Conservation (phyloP, 2,113 vertebrate genomes). For the Bothrops jararaca region DNA sequence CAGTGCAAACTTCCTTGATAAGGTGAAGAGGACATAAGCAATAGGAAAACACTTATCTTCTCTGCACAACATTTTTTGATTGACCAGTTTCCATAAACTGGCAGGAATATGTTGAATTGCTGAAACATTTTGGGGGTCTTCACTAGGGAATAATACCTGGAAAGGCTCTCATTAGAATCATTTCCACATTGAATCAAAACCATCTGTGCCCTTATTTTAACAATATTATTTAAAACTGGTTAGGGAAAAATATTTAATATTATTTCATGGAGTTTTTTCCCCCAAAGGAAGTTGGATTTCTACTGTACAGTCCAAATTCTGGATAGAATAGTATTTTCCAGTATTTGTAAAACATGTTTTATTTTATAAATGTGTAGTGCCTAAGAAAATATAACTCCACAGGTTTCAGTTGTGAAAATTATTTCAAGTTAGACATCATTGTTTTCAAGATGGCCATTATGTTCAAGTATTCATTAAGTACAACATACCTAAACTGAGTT, state of each 20-base stretch:
- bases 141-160: slow-evolving; percentile 18
- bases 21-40: neutral
- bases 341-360: slow-evolving; percentile 15
- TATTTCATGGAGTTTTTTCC: neutral
- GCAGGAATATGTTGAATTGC: slow-evolving; percentile 21
- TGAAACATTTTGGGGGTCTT: slow-evolving; percentile 10
- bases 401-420: neutral
- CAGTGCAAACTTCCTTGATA: neutral
- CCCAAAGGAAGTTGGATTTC: slow-evolving; percentile 34
- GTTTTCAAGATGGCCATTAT: neutral
- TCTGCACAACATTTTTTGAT: neutral
- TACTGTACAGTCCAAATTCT: slow-evolving; percentile 9
- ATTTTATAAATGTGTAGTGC: slow-evolving; percentile 21
- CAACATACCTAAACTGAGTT: neutral
- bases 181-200: slow-evolving; percentile 33
- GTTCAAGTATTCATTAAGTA: neutral
- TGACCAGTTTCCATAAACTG: slow-evolving; percentile 2
- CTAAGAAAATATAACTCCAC: slow-evolving; percentile 8
- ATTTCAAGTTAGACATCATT: neutral
- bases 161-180: slow-evolving; percentile 22
- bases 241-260: slow-evolving; percentile 28
- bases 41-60: neutral
- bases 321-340: slow-evolving; percentile 23
- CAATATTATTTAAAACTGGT: slow-evolving; percentile 30
- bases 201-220: slow-evolving; percentile 23